phyloP scores from a whole-genome alignment of 1,140 invertebrate species.

The Euwallacea similis region DNA sequence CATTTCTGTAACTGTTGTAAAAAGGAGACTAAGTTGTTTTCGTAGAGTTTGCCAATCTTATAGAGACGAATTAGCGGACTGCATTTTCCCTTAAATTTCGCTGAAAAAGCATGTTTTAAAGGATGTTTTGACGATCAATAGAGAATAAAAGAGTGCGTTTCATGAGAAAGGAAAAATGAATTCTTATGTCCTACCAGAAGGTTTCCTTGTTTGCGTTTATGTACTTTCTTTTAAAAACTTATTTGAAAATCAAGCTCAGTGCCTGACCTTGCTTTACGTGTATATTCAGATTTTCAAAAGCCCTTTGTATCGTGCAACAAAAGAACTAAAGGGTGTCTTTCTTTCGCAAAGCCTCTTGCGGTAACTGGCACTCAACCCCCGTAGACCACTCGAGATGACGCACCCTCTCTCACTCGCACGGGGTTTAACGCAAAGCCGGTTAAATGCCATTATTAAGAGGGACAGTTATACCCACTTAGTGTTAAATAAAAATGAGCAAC shows the following conservation, averaged over 20 bases:
- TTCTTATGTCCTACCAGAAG: too few relatives aligned
- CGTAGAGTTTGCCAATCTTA: too few relatives aligned
- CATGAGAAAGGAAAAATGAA: too few relatives aligned
- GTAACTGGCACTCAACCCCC: slow-evolving; percentile 27
- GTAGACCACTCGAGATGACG: slow-evolving; percentile 18
- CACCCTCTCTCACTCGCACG: slow-evolving; percentile 18
- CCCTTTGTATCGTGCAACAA: slow-evolving; percentile 15
- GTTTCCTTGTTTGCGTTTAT: too few relatives aligned
- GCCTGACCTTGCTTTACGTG: slow-evolving; percentile 4
- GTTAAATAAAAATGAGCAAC: slow-evolving; percentile 29
- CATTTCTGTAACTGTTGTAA: too few relatives aligned
- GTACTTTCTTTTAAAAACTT: slow-evolving; percentile 3
- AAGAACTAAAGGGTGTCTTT: slow-evolving; percentile 20
- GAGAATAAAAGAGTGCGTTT: too few relatives aligned
- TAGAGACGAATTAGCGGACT: too few relatives aligned
- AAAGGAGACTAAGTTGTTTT: too few relatives aligned
- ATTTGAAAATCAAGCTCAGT: slow-evolving; percentile 21
- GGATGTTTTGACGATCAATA: too few relatives aligned
- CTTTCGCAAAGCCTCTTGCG: slow-evolving; percentile 28
- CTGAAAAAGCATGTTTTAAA: too few relatives aligned
- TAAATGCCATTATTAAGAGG: slow-evolving; percentile 28
- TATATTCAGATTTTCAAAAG: too few relatives aligned
- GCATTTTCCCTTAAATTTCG: too few relatives aligned
- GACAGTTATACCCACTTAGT: slow-evolving; percentile 9
- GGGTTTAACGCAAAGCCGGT: slow-evolving; percentile 34